Evolutionary conservation across 2,888 invertebrate genomes (phyloP), one percentile per base, ranked within the genome.

Genomic region (Phania funesta): DNA sequence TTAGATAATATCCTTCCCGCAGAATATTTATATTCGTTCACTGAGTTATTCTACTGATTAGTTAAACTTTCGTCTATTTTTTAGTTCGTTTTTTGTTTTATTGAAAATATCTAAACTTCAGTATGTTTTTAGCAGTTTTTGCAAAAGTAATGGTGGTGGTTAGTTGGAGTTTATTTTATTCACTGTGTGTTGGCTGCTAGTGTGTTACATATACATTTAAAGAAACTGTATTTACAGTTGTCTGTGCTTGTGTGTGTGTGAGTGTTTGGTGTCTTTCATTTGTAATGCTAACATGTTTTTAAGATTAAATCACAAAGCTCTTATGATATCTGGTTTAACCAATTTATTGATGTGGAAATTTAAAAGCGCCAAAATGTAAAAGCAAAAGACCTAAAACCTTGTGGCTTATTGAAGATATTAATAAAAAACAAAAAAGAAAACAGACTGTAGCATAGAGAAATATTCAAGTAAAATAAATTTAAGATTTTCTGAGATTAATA

Each of bases 1-100:
- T 68, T 58, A 32, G 48, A 78, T 74, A 65, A 78, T 78, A 81
- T 79, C 76, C 83, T 83, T 84, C 80, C 84, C 86, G 86, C 86
- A 87, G n/a, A n/a, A 85, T 85, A 84, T 84, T 84, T 54, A 56
- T 84, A 85, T 74, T 68, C 62, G 41, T 75, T 62, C 54, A 52
- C 38, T 74, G 32, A 56, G n/a, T 73, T 64, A 60, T 52, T 38
- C 74, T 54, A 35, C 58, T 77, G 77, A 80, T 80, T 73, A 83
- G 68, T 68, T 71, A 32, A 18, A 24, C 48, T 70, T 56, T 64
- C 9, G 13, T 26, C 44, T 41, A 18, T 13, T 11, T 16, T 68
- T 24, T 56, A 24, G 22, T 24, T n/a, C 54, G 6, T 16, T 35
- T 52, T 24, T 24, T 18, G 24, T 46, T 54, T 32, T 46, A 22